These are phyloP conservation scores for Nestor notabilis DNA, from an alignment of 2,113 vertebrate genomes.

Conservation along the genomic window DNA sequence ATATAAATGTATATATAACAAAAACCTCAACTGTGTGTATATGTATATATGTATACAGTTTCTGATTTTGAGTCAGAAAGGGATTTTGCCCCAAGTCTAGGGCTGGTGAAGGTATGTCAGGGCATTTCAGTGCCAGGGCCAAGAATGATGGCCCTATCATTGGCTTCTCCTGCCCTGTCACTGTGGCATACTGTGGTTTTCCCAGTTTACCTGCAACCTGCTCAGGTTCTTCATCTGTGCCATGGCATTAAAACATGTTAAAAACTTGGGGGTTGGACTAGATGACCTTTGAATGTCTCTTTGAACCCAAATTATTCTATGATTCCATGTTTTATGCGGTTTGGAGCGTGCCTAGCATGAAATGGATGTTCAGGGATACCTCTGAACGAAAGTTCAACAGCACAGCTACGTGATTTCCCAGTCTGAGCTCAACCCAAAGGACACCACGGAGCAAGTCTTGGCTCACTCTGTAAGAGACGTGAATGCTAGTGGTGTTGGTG, in stretches of 20 bases:
- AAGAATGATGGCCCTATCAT: not conserved
- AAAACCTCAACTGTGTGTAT: not conserved
- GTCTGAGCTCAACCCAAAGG: not conserved
- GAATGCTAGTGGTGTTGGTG: not conserved
- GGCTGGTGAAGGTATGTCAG: not conserved
- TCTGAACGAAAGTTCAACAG: not conserved
- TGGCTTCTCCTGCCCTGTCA: not conserved
- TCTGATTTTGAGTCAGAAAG: not conserved
- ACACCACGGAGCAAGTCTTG: not conserved
- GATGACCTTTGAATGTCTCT: not conserved
- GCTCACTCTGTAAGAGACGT: not conserved
- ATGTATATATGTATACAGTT: not conserved
- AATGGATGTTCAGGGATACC: not conserved
- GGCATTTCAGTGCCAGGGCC: not conserved
- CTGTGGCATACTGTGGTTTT: not conserved
- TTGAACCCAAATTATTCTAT: not conserved
- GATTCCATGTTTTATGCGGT: not conserved
- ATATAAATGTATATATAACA: not conserved
- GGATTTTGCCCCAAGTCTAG: not conserved
- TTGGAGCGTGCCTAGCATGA: not conserved
- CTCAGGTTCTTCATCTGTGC: not conserved
- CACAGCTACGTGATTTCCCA: not conserved
- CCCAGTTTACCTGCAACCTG: not conserved
- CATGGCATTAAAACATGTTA: not conserved
- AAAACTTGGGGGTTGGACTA: not conserved